phyloP scores from a whole-genome alignment of 1,140 invertebrate species.

The Spodoptera frugiperda region DNA sequence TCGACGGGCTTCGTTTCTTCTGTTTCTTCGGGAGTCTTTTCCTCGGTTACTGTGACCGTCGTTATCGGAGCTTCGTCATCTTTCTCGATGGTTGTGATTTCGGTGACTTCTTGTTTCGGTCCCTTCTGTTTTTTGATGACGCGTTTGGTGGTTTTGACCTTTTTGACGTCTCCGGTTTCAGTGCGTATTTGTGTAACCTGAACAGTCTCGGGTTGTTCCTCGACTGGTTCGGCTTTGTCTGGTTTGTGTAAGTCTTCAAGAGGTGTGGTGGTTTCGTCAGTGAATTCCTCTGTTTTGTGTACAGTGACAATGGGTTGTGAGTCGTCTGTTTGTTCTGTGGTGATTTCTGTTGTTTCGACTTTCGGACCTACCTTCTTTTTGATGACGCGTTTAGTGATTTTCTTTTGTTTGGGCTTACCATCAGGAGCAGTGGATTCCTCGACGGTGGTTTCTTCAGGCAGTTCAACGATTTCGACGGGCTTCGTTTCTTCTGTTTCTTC shows the following conservation, averaged over 20 bases:
- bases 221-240: conserved; percentile 59
- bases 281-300: conserved; percentile 65
- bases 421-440: conserved; percentile 58
- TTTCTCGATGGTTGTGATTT: conserved; percentile 84
- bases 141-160: conserved; percentile 71
- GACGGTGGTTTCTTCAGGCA: conserved; percentile 48
- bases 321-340: conserved; percentile 65
- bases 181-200: conserved; percentile 71
- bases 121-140: conserved; percentile 78
- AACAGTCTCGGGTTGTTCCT: conserved; percentile 77
- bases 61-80: conserved; percentile 78
- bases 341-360: conserved; percentile 66
- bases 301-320: conserved; percentile 57
- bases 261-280: conserved; percentile 56
- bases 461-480: conserved; percentile 42
- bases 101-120: conserved; percentile 78
- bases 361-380: conserved; percentile 72
- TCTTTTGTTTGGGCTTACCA: conserved; percentile 72
- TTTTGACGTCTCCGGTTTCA: conserved; percentile 73
- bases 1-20: conserved; percentile 32
- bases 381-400: conserved; percentile 72
- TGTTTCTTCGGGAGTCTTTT: conserved; percentile 54
- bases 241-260: conserved; percentile 56
- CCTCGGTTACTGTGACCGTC: conserved; percentile 59
- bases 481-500: not conserved